phyloP scores from a whole-genome alignment of 2,888 invertebrate genomes.

The Pseudococcus longispinus region DNA sequence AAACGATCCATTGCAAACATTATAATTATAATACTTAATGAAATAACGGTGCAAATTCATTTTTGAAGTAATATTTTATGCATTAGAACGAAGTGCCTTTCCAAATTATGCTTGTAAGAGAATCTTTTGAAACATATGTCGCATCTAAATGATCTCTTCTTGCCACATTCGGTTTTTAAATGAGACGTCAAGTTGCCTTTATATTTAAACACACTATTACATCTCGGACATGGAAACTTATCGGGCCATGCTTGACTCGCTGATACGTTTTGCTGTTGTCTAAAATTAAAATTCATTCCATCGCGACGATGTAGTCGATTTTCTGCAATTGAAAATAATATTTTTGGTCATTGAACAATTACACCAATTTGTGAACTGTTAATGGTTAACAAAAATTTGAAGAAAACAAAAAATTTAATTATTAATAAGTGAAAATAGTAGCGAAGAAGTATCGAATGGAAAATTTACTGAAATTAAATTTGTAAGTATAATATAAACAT shows the following conservation, averaged over 20 bases:
- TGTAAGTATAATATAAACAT: too few species aligned
- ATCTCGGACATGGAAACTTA: constrained; percentile 55
- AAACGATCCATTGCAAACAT: neutral
- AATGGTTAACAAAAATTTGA: neutral
- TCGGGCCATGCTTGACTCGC: neutral
- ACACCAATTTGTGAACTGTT: neutral
- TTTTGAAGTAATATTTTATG: neutral
- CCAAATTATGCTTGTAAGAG: neutral
- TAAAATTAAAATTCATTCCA: neutral
- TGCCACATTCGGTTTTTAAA: constrained; percentile 63
- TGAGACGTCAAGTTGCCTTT: constrained; percentile 61
- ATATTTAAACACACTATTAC: constrained; percentile 60
- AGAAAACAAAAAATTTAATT: neutral
- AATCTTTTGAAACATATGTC: neutral
- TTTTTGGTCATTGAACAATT: neutral
- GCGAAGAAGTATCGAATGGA: constrained; percentile 23
- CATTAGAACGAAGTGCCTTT: neutral
- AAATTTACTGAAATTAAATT: constrained; percentile 16
- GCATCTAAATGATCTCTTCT: constrained; percentile 65
- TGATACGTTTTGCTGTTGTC: neutral
- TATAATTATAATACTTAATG: neutral
- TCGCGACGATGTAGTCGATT: neutral
- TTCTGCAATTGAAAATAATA: neutral
- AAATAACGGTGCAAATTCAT: neutral
- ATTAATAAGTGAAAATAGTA: neutral